Conservation (phyloP, 2,113 vertebrate species). For the Lasiurus cinereus region DNA sequence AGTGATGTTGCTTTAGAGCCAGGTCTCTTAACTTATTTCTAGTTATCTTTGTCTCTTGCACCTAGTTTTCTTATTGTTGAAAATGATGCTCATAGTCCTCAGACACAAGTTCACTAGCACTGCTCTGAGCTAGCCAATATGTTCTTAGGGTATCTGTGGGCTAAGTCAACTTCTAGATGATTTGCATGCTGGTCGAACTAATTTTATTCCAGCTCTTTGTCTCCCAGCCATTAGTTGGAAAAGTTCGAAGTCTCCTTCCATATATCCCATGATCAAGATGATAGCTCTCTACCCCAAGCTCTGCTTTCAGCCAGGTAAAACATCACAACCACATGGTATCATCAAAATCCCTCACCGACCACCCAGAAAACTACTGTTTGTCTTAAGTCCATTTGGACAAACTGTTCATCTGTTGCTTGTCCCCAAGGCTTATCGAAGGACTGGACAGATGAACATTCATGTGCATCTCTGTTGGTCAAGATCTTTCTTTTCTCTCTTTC, state of each 20-base stretch:
- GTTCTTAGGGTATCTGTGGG: not conserved
- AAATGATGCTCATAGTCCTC: not conserved
- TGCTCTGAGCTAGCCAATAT: not conserved
- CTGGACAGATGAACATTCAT: not conserved
- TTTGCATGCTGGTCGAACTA: not conserved
- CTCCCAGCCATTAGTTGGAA: not conserved
- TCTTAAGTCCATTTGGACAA: not conserved
- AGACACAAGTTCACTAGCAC: not conserved
- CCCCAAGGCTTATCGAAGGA: not conserved
- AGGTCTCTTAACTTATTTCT: not conserved
- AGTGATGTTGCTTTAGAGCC: not conserved
- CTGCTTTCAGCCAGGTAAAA: slow-evolving; percentile 9
- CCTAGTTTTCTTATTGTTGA: not conserved
- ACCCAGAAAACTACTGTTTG: not conserved
- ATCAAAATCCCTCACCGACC: not conserved
- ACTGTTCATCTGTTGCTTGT: not conserved
- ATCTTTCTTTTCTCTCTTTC: not conserved
- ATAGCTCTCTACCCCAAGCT: not conserved
- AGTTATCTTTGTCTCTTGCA: not conserved
- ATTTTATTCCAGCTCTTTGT: not conserved
- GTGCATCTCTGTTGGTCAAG: not conserved
- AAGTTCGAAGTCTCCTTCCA: not conserved
- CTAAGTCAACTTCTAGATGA: not conserved
- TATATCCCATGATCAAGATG: not conserved
- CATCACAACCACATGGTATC: not conserved